A percentile compares a stretch with the other conserved stretches of the same genome.
These are phyloP conservation scores for Zaprionus nigranus DNA, from an alignment of 1,140 invertebrate species.

Conservation along the genomic window DNA sequence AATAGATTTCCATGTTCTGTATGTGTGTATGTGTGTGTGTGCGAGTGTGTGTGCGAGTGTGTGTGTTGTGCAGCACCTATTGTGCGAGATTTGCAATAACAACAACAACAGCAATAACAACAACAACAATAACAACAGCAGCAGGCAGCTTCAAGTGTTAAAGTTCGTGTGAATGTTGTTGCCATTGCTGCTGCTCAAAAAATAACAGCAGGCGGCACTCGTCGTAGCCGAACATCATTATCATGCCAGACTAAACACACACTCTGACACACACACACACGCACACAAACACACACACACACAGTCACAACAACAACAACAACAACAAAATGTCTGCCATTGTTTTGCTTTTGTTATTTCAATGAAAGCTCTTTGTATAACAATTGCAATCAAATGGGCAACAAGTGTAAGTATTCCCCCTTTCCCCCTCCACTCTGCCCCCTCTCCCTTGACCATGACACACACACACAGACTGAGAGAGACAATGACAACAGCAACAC, in stretches of 20 bases:
- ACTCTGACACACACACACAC: conserved; percentile 22
- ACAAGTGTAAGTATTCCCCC: conserved; percentile 49
- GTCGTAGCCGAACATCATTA: conserved; percentile 67
- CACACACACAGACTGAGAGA: conserved; percentile 15
- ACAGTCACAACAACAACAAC: conserved; percentile 9
- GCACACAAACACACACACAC: conserved; percentile 15
- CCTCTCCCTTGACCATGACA: conserved; percentile 16
- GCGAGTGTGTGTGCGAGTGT: conserved; percentile 8
- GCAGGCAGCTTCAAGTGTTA: conserved; percentile 56
- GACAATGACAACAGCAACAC: conserved; percentile 33
- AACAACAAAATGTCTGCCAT: conserved; percentile 58
- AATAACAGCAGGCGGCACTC: conserved; percentile 11
- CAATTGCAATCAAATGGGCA: conserved; percentile 60
- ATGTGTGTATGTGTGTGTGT: not conserved
- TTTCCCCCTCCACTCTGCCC: not conserved
- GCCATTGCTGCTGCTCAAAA: conserved; percentile 24
- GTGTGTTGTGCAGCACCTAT: conserved; percentile 34
- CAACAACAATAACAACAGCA: conserved; percentile 27
- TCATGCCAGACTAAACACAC: conserved; percentile 62
- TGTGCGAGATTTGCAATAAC: conserved; percentile 53
- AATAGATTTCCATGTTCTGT: conserved; percentile 53
- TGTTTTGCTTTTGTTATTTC: conserved; percentile 76
- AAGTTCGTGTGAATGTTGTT: conserved; percentile 72
- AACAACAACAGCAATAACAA: too few relatives aligned
- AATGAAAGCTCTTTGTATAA: conserved; percentile 78